phyloP scores from a whole-genome alignment of 2,797 vertebrate genomes.

The Molossus alvarezi region DNA sequence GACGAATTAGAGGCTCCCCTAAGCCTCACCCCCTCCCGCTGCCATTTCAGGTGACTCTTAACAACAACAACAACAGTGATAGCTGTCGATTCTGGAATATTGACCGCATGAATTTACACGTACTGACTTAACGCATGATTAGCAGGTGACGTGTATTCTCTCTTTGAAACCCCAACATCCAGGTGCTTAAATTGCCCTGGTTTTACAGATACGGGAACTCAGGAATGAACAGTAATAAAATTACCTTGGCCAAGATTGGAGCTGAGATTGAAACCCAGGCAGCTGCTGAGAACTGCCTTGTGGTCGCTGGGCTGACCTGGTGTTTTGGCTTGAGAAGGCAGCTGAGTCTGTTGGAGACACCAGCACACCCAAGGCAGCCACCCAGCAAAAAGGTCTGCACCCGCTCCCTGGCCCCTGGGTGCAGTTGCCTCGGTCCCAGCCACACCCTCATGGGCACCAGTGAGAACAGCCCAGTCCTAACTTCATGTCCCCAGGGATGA shows the following conservation, averaged over 20 bases:
- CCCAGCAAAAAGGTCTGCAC: not conserved
- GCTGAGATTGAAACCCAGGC: not conserved
- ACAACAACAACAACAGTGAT: not conserved
- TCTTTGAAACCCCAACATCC: not conserved
- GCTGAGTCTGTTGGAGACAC: not conserved
- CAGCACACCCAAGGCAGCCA: not conserved
- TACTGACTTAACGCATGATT: not conserved
- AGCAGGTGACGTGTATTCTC: not conserved
- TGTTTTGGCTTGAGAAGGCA: not conserved
- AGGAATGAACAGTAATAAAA: not conserved
- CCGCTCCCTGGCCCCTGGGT: not conserved
- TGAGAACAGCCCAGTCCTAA: not conserved
- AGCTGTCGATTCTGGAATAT: not conserved
- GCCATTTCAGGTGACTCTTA: not conserved
- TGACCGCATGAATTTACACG: not conserved
- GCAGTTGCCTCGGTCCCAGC: not conserved
- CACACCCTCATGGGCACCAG: not conserved
- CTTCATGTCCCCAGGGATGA: not conserved
- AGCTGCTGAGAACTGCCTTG: not conserved
- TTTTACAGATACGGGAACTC: slow-evolving; percentile 41
- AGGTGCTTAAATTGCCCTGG: not conserved
- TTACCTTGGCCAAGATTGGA: not conserved
- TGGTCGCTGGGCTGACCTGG: not conserved
- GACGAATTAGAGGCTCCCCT: not conserved
- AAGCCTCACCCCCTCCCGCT: not conserved